These are phyloP conservation scores for Calameuta filiformis DNA, from an alignment of 2,888 invertebrate genomes.

Conservation along the genomic window DNA sequence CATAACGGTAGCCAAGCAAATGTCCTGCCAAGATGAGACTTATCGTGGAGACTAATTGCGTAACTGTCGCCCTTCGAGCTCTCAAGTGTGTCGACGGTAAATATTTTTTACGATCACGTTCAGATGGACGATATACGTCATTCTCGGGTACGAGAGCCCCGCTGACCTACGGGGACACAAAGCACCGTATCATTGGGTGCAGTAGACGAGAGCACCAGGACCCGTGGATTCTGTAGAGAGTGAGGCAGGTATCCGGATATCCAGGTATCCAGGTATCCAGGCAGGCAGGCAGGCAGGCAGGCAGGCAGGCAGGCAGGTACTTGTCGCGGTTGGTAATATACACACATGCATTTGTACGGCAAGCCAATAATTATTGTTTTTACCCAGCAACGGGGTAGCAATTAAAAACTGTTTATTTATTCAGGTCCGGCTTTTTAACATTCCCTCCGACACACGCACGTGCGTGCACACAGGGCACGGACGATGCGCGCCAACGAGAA, in stretches of 20 bases:
- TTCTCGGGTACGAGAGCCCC: no score
- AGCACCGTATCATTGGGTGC: no score
- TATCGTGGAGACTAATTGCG: no score
- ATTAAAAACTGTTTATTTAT: constrained; percentile 67
- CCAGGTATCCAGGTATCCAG: constrained; percentile 1
- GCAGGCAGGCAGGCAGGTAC: constrained; percentile 28
- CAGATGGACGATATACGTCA: no score
- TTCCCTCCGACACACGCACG: constrained; percentile 40
- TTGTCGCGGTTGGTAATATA: constrained; percentile 48
- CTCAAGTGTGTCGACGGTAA: no score
- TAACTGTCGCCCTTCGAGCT: no score
- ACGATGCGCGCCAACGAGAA: constrained; percentile 13
- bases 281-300: constrained; percentile 11
- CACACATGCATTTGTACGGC: constrained; percentile 31
- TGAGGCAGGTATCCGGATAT: background rate
- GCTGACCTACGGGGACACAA: no score
- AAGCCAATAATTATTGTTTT: constrained; percentile 66
- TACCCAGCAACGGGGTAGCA: constrained; percentile 59
- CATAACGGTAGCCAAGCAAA: constrained; percentile 26
- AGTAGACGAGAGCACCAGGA: background rate
- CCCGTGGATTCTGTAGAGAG: background rate
- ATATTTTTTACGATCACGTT: no score
- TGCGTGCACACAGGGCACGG: constrained; percentile 20
- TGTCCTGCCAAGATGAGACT: no score
- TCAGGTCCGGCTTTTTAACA: constrained; percentile 63